Percentiles rank a stretch among this genome's conserved stretches.
phyloP scores from a whole-genome alignment of 2,113 vertebrate genomes.

The Crotalus viridis region DNA sequence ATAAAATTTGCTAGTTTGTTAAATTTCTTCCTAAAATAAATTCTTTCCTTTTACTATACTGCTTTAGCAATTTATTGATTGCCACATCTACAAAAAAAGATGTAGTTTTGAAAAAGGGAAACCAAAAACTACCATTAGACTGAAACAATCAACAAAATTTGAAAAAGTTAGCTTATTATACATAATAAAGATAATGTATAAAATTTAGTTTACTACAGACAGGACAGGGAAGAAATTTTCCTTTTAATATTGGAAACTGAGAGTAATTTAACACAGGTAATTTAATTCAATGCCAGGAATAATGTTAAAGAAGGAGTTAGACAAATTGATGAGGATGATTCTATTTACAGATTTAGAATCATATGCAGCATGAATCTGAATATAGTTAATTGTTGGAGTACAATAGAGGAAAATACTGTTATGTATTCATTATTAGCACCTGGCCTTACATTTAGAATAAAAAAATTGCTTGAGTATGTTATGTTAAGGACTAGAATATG shows the following conservation, averaged over 20 bases:
- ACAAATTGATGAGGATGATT: neutral
- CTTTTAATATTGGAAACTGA: neutral
- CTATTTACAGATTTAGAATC: neutral
- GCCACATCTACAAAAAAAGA: neutral
- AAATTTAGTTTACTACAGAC: neutral
- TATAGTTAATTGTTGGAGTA: neutral
- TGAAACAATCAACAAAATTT: neutral
- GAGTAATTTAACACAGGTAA: neutral
- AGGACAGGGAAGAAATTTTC: neutral
- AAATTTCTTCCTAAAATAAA: neutral
- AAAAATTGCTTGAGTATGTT: neutral
- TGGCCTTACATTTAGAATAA: neutral
- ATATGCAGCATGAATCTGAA: neutral
- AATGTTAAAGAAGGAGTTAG: neutral
- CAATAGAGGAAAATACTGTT: neutral
- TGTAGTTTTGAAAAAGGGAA: neutral
- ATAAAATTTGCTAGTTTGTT: neutral
- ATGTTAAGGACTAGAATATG: neutral
- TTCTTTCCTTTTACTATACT: neutral
- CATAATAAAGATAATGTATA: neutral
- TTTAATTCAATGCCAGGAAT: neutral
- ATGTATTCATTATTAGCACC: neutral
- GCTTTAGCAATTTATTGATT: neutral
- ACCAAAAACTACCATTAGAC: neutral
- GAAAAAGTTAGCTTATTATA: neutral